Evolutionary conservation across 1,140 invertebrate species (phyloP).

Genomic region (Xylocopa sonorina): DNA sequence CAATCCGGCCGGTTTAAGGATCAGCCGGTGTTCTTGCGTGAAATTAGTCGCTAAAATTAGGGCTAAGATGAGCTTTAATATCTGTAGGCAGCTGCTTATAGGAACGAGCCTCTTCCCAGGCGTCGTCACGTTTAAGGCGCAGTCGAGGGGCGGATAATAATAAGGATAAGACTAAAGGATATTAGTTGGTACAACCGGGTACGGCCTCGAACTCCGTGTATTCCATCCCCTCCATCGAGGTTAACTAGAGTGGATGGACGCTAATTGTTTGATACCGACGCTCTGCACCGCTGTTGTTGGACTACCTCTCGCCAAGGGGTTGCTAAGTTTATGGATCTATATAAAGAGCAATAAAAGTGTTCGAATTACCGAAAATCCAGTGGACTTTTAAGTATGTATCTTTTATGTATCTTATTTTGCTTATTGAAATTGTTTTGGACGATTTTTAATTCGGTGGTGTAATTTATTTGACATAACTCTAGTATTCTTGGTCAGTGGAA

Average conservation of each 20-base stretch:
- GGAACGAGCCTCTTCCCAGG: constrained; percentile 47
- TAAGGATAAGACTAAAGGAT: constrained; percentile 77
- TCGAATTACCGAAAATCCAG: no score
- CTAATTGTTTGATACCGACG: constrained; percentile 76
- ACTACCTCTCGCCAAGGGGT: constrained; percentile 7
- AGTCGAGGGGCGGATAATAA: constrained; percentile 71
- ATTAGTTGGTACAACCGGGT: constrained; percentile 72
- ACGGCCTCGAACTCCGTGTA: constrained; percentile 25
- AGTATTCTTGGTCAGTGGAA: no score
- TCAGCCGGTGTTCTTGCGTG: constrained; percentile 60
- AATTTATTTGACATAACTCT: no score
- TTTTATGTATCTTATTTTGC: no score
- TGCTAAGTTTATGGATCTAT: no score
- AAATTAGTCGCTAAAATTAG: constrained; percentile 69
- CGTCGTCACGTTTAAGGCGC: constrained; percentile 52
- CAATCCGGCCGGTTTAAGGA: constrained; percentile 63
- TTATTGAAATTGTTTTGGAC: no score
- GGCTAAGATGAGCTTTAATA: constrained; percentile 71
- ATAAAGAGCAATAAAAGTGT: no score
- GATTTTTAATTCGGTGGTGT: no score
- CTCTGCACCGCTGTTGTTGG: constrained; percentile 45
- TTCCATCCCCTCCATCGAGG: constrained; percentile 36
- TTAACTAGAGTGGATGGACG: constrained; percentile 42
- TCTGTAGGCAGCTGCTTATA: constrained; percentile 55
- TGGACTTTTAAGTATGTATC: no score